These are phyloP conservation scores for Machaerirhynchus nigripectus DNA, from an alignment of 2,113 vertebrate genomes.

Conservation along the genomic window DNA sequence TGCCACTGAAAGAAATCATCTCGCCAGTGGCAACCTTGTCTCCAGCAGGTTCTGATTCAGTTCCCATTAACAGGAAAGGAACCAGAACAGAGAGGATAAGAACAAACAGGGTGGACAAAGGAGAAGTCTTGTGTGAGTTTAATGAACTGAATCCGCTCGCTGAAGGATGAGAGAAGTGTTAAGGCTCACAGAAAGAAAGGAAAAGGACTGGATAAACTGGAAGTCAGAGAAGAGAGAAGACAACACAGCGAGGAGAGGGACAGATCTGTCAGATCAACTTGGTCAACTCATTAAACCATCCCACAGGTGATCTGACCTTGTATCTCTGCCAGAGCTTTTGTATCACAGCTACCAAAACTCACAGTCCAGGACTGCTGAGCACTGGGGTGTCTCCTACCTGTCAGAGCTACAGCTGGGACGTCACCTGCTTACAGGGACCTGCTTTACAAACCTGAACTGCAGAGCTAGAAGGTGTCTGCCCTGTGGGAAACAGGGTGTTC, in stretches of 20 bases:
- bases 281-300: background rate
- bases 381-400: background rate
- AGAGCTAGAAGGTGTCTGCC: background rate
- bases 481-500: background rate
- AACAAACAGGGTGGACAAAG: background rate
- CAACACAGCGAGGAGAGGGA: background rate
- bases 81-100: background rate
- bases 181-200: background rate
- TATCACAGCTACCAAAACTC: background rate
- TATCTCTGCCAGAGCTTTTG: background rate
- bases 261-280: background rate
- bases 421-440: background rate
- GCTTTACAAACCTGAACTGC: background rate
- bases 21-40: background rate
- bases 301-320: background rate
- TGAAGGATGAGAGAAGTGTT: background rate
- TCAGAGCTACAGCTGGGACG: background rate
- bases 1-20: background rate
- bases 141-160: background rate
- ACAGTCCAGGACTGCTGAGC: background rate
- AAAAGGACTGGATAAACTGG: background rate
- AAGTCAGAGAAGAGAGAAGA: background rate
- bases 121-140: background rate
- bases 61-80: background rate
- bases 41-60: background rate